phyloP scores from a whole-genome alignment of 1,140 invertebrate genomes.

The Cotesia vestalis region DNA sequence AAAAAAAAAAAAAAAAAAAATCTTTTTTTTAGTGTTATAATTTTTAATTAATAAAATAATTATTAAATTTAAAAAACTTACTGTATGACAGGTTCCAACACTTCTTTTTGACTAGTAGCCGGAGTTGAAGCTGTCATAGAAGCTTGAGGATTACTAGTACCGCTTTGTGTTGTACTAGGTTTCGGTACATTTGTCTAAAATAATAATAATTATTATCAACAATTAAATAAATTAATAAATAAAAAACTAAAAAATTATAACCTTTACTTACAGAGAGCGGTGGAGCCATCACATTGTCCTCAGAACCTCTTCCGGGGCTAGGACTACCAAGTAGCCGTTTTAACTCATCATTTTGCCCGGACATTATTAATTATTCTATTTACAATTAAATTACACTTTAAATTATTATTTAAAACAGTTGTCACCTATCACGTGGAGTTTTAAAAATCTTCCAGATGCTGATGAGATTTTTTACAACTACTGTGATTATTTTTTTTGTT shows the following conservation, averaged over 20 bases:
- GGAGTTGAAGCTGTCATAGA: slow-evolving; percentile 54
- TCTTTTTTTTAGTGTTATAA: background rate
- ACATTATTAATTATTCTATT: too few relatives aligned
- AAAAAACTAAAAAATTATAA: slow-evolving; percentile 2
- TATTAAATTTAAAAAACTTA: slow-evolving; percentile 41
- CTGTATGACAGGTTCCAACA: slow-evolving; percentile 58
- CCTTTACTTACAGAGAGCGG: slow-evolving; percentile 52
- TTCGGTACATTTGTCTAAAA: slow-evolving; percentile 56
- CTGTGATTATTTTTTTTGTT: too few relatives aligned
- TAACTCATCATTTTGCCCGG: slow-evolving; percentile 41
- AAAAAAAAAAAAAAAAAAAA: too few relatives aligned
- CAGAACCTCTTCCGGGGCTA: slow-evolving; percentile 54
- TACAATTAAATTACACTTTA: too few relatives aligned
- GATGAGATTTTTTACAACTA: too few relatives aligned
- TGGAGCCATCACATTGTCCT: slow-evolving; percentile 57
- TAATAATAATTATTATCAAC: slow-evolving; percentile 8
- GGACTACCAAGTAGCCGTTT: slow-evolving; percentile 52
- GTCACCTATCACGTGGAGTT: too few relatives aligned
- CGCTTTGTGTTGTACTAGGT: slow-evolving; percentile 53
- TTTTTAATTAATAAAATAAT: background rate
- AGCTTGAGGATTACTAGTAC: slow-evolving; percentile 49
- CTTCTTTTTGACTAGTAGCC: slow-evolving; percentile 50
- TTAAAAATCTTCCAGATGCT: too few relatives aligned
- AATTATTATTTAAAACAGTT: too few relatives aligned
- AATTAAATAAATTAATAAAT: background rate